Evolutionary conservation across 1,140 invertebrate species (phyloP).

Genomic region (Aporrectodea caliginosa): DNA sequence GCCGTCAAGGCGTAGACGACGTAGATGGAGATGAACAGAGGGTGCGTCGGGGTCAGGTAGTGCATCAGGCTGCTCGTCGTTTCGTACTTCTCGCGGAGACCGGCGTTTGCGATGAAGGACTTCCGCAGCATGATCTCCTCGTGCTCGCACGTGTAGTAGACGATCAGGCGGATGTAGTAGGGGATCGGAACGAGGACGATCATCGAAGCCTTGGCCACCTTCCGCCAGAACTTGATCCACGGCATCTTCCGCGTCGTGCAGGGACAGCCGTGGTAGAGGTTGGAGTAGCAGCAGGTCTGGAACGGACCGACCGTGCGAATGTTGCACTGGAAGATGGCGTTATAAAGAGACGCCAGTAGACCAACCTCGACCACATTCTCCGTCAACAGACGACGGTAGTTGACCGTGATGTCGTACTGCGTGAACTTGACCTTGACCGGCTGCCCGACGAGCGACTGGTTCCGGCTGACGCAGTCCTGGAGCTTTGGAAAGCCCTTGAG

Average conservation of each 20-base stretch:
- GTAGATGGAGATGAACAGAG: conserved; percentile 46
- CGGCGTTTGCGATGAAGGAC: background rate
- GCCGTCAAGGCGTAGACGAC: conserved; percentile 43
- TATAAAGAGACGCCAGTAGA: background rate
- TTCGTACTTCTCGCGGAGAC: conserved; percentile 15
- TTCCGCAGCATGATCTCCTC: conserved; percentile 8
- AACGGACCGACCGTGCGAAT: conserved; percentile 18
- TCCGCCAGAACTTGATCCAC: conserved; percentile 10
- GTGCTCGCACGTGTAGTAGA: conserved; percentile 25
- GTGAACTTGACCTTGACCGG: background rate
- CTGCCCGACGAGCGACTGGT: background rate
- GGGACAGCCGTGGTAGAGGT: background rate
- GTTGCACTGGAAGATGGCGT: conserved; percentile 24
- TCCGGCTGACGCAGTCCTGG: conserved; percentile 2
- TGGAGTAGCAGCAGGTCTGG: conserved; percentile 10
- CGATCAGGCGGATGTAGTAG: conserved; percentile 16
- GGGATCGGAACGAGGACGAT: conserved; percentile 10
- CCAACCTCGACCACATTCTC: conserved; percentile 24
- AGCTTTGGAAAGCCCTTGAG: conserved; percentile 4
- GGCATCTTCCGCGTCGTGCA: background rate
- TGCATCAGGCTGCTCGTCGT: conserved; percentile 31
- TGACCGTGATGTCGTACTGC: conserved; percentile 21
- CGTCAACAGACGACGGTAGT: conserved; percentile 13
- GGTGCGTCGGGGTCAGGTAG: conserved; percentile 46
- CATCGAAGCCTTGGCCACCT: background rate